Conservation (phyloP, 2,113 vertebrate genomes). For the Rattus rattus region DNA sequence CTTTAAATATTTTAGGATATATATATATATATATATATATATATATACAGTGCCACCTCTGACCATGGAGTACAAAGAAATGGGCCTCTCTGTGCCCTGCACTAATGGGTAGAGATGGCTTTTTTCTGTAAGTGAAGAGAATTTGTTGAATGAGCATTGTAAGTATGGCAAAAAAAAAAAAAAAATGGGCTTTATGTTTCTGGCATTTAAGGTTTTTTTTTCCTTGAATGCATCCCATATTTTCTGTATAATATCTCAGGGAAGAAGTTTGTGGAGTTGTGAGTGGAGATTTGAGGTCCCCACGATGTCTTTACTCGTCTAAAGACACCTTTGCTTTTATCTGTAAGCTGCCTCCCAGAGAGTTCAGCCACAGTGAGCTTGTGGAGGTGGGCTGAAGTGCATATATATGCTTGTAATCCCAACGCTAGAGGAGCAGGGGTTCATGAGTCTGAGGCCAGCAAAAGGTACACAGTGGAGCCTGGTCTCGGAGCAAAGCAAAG, state of each 20-base stretch:
- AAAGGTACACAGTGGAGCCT: not conserved
- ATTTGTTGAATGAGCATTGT: constrained; percentile 44
- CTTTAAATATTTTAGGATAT: constrained; percentile 48
- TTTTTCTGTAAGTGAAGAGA: constrained; percentile 22
- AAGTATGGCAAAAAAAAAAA: not conserved
- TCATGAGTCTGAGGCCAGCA: not conserved
- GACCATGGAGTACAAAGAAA: constrained; percentile 38
- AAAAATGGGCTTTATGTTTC: constrained; percentile 44
- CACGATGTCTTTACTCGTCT: not conserved
- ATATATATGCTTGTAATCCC: not conserved
- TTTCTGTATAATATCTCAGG: constrained; percentile 45
- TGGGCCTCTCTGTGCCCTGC: not conserved
- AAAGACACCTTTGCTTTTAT: not conserved
- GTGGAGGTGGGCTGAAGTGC: not conserved
- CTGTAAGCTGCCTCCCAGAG: not conserved
- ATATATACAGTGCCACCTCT: not conserved
- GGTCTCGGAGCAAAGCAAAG: not conserved
- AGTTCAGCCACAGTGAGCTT: constrained; percentile 33
- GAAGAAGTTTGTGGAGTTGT: constrained; percentile 45
- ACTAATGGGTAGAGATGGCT: not conserved
- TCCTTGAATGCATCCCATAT: not conserved
- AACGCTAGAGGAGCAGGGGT: not conserved
- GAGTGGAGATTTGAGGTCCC: constrained; percentile 39
- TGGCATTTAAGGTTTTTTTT: constrained; percentile 45
- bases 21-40: too few species aligned